Percentiles rank a stretch among this genome's conserved stretches.
These are phyloP conservation scores for Cladopsammia gracilis DNA, from an alignment of 64 coral and sea anemone species.

Conservation along the genomic window DNA sequence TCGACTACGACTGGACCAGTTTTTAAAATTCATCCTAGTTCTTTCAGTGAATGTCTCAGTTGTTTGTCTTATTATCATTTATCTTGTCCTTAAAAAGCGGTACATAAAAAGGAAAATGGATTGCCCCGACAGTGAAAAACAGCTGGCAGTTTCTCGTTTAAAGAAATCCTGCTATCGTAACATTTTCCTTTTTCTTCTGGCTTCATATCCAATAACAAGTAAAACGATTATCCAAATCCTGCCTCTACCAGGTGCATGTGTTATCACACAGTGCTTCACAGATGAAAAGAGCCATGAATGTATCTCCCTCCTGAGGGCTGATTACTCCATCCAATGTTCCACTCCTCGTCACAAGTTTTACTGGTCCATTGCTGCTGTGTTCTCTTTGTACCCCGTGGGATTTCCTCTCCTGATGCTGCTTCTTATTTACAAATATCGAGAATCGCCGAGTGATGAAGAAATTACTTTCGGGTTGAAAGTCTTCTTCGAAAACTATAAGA, in stretches of 20 bases:
- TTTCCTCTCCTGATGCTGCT: slow-evolving; percentile 73
- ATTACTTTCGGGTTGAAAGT: not conserved
- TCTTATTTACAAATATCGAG: slow-evolving; percentile 65
- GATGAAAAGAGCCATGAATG: slow-evolving; percentile 1
- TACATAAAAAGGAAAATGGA: slow-evolving; percentile 33
- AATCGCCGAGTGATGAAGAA: not conserved
- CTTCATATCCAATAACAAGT: slow-evolving; percentile 46
- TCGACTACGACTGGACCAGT: slow-evolving; percentile 38
- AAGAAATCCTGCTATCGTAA: slow-evolving; percentile 45
- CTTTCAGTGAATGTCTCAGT: slow-evolving; percentile 49
- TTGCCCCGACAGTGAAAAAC: not conserved
- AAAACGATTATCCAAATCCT: slow-evolving; percentile 46
- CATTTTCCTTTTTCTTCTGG: slow-evolving; percentile 44
- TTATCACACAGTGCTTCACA: slow-evolving; percentile 19
- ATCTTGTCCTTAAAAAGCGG: slow-evolving; percentile 25
- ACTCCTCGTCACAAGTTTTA: slow-evolving; percentile 19
- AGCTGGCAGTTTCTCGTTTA: not conserved
- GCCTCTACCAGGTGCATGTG: not conserved
- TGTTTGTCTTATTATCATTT: slow-evolving; percentile 33
- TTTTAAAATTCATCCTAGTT: slow-evolving; percentile 67
- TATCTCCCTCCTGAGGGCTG: not conserved
- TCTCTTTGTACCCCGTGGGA: slow-evolving; percentile 70
- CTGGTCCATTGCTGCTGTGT: slow-evolving; percentile 47
- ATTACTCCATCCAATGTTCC: slow-evolving; percentile 24
- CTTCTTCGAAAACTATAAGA: not conserved